A percentile compares a stretch with the other conserved stretches of the same genome.
Conservation (phyloP, 1,140 invertebrate species). For the Scaptomyza pallida region DNA sequence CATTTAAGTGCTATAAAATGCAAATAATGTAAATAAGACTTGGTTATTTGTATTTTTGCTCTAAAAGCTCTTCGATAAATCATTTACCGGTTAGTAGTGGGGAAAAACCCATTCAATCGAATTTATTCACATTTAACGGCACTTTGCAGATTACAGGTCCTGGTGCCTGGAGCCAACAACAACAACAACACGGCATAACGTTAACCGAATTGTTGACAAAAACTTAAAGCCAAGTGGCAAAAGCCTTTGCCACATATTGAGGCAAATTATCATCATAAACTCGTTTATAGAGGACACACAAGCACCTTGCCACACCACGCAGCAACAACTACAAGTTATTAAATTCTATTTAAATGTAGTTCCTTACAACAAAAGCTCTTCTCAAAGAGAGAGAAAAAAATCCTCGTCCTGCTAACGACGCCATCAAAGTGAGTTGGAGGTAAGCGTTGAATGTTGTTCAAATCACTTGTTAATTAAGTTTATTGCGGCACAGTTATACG, state of each 20-base stretch:
- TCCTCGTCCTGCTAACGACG: too few relatives aligned
- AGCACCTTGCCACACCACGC: slow-evolving; percentile 18
- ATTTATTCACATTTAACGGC: slow-evolving; percentile 6
- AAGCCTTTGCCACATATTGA: slow-evolving; percentile 38
- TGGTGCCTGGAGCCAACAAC: not conserved
- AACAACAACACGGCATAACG: not conserved
- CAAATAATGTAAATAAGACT: slow-evolving; percentile 11
- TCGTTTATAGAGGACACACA: slow-evolving; percentile 38
- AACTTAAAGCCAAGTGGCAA: slow-evolving; percentile 24
- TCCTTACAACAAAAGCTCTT: not conserved
- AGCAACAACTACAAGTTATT: slow-evolving; percentile 25
- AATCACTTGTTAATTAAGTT: slow-evolving; percentile 59
- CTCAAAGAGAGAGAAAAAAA: not conserved
- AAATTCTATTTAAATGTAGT: slow-evolving; percentile 52
- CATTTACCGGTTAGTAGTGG: slow-evolving; percentile 1
- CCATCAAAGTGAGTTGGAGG: not conserved
- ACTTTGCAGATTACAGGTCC: not conserved
- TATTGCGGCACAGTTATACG: slow-evolving; percentile 42
- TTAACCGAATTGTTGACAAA: slow-evolving; percentile 16
- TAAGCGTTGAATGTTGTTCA: slow-evolving; percentile 33
- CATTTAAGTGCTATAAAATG: slow-evolving; percentile 41
- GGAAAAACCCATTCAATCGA: slow-evolving; percentile 9
- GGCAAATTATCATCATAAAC: slow-evolving; percentile 52
- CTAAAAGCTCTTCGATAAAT: slow-evolving; percentile 20
- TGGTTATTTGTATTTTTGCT: slow-evolving; percentile 11